These are phyloP conservation scores for Meloe dianella DNA, from an alignment of 2,888 invertebrate species.

Conservation along the genomic window DNA sequence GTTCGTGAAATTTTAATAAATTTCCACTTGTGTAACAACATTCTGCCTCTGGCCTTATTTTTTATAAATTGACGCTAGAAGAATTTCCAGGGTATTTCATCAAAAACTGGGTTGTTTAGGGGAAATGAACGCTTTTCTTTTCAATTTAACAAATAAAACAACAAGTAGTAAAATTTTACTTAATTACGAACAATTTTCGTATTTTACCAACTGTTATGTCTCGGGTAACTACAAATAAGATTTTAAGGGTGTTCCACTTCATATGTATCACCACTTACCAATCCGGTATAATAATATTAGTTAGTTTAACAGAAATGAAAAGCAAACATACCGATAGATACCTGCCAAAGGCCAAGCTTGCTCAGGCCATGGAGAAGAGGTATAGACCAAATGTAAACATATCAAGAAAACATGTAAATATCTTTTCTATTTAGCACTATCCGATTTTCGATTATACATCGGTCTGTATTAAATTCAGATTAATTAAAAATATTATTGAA, in stretches of 20 bases:
- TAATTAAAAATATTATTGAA: too few relatives aligned
- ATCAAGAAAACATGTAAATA: background rate
- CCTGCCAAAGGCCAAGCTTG: slow-evolving; percentile 11
- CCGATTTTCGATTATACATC: too few relatives aligned
- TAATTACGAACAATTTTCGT: background rate
- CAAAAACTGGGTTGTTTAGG: slow-evolving; percentile 19
- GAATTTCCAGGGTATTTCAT: slow-evolving; percentile 11
- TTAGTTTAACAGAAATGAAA: slow-evolving; percentile 32
- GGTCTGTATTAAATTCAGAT: too few relatives aligned
- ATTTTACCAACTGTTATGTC: background rate
- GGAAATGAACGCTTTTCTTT: slow-evolving; percentile 12
- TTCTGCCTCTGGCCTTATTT: background rate
- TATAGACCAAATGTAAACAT: slow-evolving; percentile 19
- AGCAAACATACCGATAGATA: slow-evolving; percentile 24
- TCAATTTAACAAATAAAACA: slow-evolving; percentile 10
- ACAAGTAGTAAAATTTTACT: background rate
- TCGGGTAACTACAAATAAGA: background rate
- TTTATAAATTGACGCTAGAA: background rate
- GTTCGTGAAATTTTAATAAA: slow-evolving; percentile 31
- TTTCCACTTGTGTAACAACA: slow-evolving; percentile 5
- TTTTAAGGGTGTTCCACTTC: background rate
- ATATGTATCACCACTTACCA: slow-evolving; percentile 25
- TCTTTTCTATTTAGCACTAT: background rate
- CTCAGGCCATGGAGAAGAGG: slow-evolving; percentile 23
- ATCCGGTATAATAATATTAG: slow-evolving; percentile 27